phyloP scores from a whole-genome alignment of 2,113 vertebrate genomes.

The Athene noctua region DNA sequence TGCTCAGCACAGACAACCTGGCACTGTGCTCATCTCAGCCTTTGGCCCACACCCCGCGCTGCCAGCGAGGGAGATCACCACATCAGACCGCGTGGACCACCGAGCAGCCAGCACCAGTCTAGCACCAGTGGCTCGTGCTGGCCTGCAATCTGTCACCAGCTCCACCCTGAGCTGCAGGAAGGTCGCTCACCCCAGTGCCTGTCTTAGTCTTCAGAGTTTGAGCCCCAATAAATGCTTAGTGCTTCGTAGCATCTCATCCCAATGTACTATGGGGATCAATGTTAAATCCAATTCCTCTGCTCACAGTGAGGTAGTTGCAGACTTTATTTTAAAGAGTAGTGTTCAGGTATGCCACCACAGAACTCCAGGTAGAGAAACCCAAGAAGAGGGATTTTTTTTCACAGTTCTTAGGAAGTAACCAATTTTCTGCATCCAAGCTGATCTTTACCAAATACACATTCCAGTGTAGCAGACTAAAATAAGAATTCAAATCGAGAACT shows the following conservation, averaged over 20 bases:
- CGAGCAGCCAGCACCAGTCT: background rate
- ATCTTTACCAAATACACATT: background rate
- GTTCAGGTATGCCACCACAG: background rate
- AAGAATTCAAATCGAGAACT: background rate
- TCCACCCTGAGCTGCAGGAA: background rate
- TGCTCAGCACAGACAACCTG: fast-evolving
- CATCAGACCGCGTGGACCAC: background rate
- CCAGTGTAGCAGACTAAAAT: background rate
- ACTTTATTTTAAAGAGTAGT: background rate
- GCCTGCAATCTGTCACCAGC: background rate
- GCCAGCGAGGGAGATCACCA: background rate
- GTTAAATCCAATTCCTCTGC: background rate
- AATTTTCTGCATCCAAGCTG: background rate
- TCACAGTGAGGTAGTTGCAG: background rate
- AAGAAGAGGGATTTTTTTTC: background rate
- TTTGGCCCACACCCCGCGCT: fast-evolving
- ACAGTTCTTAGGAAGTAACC: background rate
- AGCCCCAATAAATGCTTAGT: background rate
- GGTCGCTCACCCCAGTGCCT: background rate
- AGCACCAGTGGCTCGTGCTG: background rate
- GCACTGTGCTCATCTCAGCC: background rate
- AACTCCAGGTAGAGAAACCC: background rate
- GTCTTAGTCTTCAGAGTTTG: background rate
- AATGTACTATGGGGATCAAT: background rate
- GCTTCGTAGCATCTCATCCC: background rate